These are phyloP conservation scores for Spea hammondii DNA, from an alignment of 2,797 vertebrate genomes.

Conservation along the genomic window DNA sequence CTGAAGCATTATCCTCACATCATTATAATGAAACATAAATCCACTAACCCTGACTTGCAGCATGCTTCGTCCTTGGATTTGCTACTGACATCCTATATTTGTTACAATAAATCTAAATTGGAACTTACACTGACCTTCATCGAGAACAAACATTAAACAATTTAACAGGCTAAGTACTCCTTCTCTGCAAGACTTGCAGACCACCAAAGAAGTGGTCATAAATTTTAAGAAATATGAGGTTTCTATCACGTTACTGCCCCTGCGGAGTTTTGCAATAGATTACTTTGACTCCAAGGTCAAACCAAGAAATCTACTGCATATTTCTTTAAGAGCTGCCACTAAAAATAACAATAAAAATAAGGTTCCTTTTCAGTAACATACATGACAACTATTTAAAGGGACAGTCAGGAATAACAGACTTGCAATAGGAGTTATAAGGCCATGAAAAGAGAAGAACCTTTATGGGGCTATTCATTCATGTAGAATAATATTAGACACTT, in stretches of 20 bases:
- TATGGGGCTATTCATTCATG: too few relatives aligned
- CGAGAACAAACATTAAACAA: slow-evolving; percentile 72
- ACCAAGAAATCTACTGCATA: slow-evolving; percentile 64
- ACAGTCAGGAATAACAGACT: too few relatives aligned
- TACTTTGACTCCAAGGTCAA: slow-evolving; percentile 72
- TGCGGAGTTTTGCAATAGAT: slow-evolving; percentile 72
- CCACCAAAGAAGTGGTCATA: slow-evolving; percentile 83
- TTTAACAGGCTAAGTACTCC: slow-evolving; percentile 71
- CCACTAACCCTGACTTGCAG: slow-evolving; percentile 60
- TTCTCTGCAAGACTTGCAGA: slow-evolving; percentile 64
- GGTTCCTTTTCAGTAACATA: slow-evolving; percentile 67
- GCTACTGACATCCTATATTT: slow-evolving; percentile 63
- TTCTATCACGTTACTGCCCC: slow-evolving; percentile 73
- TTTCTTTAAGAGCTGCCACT: slow-evolving; percentile 46
- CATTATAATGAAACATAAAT: slow-evolving; percentile 68
- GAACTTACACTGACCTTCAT: slow-evolving; percentile 71
- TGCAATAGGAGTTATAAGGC: too few relatives aligned
- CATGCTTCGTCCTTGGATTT: slow-evolving; percentile 59
- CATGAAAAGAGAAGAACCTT: too few relatives aligned
- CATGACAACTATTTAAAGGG: slow-evolving; percentile 66
- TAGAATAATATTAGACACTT: too few relatives aligned
- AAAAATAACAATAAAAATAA: slow-evolving; percentile 57
- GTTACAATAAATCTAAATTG: slow-evolving; percentile 72
- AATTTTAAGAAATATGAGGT: slow-evolving; percentile 85
- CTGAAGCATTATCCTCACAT: slow-evolving; percentile 73